Evolutionary conservation across 2,113 vertebrate genomes (phyloP).

Genomic region (Loxodonta africana): DNA sequence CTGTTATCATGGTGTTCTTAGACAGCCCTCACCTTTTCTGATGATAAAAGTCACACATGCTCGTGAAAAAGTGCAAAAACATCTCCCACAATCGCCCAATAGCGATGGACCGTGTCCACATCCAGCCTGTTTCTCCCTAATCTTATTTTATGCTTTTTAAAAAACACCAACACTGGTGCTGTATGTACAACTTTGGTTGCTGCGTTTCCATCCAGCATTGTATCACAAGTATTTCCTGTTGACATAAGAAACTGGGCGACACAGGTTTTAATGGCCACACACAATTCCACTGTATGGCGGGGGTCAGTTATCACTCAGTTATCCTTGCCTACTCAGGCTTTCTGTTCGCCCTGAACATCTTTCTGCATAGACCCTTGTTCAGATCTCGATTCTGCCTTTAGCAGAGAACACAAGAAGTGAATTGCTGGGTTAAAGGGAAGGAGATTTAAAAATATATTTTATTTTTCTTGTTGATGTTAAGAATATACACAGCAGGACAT

Average conservation of each 20-base stretch:
- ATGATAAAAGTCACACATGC: fast-evolving
- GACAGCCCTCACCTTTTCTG: too few relatives aligned
- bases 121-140: fast-evolving
- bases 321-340: too few relatives aligned
- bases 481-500: background rate
- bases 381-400: background rate
- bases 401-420: background rate
- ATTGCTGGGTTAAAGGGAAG: background rate
- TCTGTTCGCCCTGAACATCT: fast-evolving
- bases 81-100: fast-evolving
- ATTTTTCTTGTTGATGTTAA: background rate
- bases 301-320: fast-evolving
- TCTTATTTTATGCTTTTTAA: background rate
- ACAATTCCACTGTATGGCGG: fast-evolving
- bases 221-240: fast-evolving
- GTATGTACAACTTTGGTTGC: fast-evolving
- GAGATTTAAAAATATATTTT: background rate
- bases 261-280: too few relatives aligned
- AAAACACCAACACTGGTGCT: fast-evolving
- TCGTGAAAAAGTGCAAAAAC: background rate
- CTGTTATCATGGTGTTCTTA: background rate
- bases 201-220: fast-evolving
- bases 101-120: fast-evolving
- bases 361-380: fast-evolving
- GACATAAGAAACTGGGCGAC: background rate